Percentiles rank a stretch among this genome's conserved stretches.
Conservation (phyloP, 2,888 invertebrate genomes). For the Linyphia triangularis region DNA sequence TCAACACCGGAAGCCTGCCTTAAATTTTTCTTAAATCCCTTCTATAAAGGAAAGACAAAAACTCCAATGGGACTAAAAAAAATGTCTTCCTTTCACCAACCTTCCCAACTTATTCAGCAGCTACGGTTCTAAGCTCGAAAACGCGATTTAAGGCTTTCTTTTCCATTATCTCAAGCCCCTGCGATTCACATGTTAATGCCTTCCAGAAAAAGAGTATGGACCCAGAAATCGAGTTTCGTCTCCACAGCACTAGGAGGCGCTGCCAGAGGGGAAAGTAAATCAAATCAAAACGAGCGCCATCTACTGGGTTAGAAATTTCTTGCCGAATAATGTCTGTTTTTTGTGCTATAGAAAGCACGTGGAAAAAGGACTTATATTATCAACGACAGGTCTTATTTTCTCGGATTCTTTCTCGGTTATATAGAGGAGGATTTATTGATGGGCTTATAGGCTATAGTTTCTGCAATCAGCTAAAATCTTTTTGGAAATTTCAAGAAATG, state of each 20-base stretch:
- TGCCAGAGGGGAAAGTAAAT: conserved; percentile 31
- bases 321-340: neutral
- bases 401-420: neutral
- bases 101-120: conserved; percentile 49
- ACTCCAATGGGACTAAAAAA: neutral
- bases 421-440: too few species aligned
- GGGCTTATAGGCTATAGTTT: too few species aligned
- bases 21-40: conserved; percentile 38
- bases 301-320: conserved; percentile 13
- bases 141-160: conserved; percentile 59
- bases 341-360: neutral
- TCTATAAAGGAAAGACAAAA: neutral
- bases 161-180: conserved; percentile 53
- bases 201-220: conserved; percentile 33
- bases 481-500: too few species aligned
- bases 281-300: conserved; percentile 30
- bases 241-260: conserved; percentile 27
- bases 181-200: conserved; percentile 61
- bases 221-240: conserved; percentile 35
- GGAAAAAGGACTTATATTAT: neutral
- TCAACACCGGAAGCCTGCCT: conserved; percentile 2
- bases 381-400: neutral
- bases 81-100: conserved; percentile 21
- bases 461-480: too few species aligned
- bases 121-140: conserved; percentile 41